Conservation (phyloP, 2,113 vertebrate species). For the Mormyrus lacerda region DNA sequence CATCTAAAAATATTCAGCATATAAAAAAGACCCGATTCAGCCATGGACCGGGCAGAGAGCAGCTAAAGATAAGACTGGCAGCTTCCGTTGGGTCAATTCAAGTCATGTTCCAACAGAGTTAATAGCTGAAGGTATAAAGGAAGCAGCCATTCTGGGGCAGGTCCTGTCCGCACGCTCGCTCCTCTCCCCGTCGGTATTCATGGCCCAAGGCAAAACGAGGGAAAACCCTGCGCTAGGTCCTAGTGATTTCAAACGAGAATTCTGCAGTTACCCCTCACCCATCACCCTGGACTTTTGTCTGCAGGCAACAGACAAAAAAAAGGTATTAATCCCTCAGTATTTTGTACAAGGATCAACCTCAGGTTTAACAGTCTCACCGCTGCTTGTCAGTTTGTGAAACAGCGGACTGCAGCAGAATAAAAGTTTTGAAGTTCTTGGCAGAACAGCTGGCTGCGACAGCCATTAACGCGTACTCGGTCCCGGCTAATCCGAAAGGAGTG, state of each 20-base stretch:
- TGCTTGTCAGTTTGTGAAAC: neutral
- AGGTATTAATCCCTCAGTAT: neutral
- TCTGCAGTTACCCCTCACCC: neutral
- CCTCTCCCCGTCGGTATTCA: neutral
- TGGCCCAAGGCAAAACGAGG: neutral
- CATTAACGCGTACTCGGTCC: neutral
- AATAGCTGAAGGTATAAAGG: neutral
- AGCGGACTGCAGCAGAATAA: neutral
- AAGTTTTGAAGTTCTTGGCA: neutral
- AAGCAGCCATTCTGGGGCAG: neutral
- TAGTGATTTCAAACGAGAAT: neutral
- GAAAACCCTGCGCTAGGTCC: neutral
- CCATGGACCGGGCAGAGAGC: neutral
- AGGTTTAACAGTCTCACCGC: neutral
- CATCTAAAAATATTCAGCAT: constrained; percentile 6
- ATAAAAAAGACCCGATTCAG: neutral
- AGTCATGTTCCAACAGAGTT: neutral
- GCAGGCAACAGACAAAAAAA: neutral
- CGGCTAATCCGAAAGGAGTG: neutral
- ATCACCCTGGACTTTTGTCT: neutral
- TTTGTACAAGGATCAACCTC: neutral
- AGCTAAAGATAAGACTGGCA: neutral
- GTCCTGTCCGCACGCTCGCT: neutral
- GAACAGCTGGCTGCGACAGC: neutral
- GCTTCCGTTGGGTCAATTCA: neutral